Conservation (phyloP, 2,113 vertebrate genomes). For the Gobius niger region DNA sequence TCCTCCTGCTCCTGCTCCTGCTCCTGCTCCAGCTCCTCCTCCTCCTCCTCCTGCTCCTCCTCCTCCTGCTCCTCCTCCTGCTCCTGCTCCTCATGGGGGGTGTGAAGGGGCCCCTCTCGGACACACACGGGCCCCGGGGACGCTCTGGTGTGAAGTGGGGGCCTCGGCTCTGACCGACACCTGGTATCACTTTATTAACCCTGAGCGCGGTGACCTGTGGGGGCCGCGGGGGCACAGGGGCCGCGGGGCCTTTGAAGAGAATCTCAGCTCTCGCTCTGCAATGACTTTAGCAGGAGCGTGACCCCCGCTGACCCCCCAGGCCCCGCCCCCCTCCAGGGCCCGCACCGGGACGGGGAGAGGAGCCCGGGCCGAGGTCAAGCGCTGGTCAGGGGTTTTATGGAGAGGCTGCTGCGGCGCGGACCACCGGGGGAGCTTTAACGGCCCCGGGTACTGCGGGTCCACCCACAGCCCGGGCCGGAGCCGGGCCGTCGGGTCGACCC, state of each 20-base stretch:
- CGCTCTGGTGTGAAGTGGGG: conserved; percentile 68
- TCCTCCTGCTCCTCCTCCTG: no score
- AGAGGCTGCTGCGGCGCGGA: conserved; percentile 72
- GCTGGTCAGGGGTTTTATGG: conserved; percentile 80
- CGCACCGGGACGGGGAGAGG: conserved; percentile 41
- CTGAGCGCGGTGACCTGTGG: conserved; percentile 74
- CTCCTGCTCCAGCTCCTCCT: no score
- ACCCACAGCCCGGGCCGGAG: no score
- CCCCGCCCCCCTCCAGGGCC: conserved; percentile 35
- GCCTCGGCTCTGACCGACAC: conserved; percentile 72
- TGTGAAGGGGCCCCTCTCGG: conserved; percentile 20
- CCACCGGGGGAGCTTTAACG: conserved; percentile 81
- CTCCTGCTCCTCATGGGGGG: no score
- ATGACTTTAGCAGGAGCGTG: conserved; percentile 82
- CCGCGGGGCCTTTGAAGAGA: conserved; percentile 76
- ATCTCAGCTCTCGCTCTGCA: conserved; percentile 61
- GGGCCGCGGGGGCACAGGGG: conserved; percentile 59
- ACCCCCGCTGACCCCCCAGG: conserved; percentile 71
- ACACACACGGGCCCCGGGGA: conserved; percentile 50
- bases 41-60: no score
- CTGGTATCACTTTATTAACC: conserved; percentile 86
- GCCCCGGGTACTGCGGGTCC: no score
- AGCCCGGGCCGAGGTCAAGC: conserved; percentile 74
- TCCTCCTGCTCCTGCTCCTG: no score
- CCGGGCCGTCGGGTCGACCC: no score